phyloP scores from a whole-genome alignment of 1,140 invertebrate species.

The Tribolium castaneum region DNA sequence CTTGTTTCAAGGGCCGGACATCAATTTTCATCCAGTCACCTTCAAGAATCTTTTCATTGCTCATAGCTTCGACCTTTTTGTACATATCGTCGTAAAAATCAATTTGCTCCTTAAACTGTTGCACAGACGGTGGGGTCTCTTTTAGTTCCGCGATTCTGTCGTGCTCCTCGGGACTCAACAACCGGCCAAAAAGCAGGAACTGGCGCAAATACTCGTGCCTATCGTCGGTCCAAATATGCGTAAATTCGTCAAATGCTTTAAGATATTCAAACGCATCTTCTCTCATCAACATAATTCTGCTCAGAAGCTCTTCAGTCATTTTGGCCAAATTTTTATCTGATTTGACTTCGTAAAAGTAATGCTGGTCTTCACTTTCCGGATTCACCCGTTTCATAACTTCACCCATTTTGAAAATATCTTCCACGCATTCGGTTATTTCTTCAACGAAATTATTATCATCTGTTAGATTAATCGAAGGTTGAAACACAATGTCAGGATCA shows the following conservation, averaged over 20 bases:
- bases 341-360: constrained; percentile 62
- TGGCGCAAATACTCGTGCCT: constrained; percentile 76
- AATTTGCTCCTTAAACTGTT: constrained; percentile 93
- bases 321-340: constrained; percentile 70
- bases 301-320: constrained; percentile 65
- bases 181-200: constrained; percentile 62
- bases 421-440: constrained; percentile 46
- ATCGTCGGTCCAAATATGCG: constrained; percentile 92
- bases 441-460: constrained; percentile 68
- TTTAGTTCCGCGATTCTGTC: constrained; percentile 71
- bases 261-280: constrained; percentile 75
- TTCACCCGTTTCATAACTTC: constrained; percentile 54
- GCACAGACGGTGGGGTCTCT: constrained; percentile 78
- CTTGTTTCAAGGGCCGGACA: constrained; percentile 88
- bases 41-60: constrained; percentile 54
- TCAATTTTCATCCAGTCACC: constrained; percentile 72
- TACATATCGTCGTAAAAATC: constrained; percentile 91
- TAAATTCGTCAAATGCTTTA: constrained; percentile 80
- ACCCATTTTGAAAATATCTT: constrained; percentile 56
- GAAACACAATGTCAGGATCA: constrained; percentile 72
- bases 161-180: constrained; percentile 85
- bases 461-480: constrained; percentile 71
- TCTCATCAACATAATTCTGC: constrained; percentile 43
- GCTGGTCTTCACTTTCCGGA: constrained; percentile 32
- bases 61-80: constrained; percentile 70